Evolutionary conservation across 2,113 vertebrate genomes (phyloP), one percentile per base, ranked within the genome.

Genomic region (Galemys pyrenaicus): DNA sequence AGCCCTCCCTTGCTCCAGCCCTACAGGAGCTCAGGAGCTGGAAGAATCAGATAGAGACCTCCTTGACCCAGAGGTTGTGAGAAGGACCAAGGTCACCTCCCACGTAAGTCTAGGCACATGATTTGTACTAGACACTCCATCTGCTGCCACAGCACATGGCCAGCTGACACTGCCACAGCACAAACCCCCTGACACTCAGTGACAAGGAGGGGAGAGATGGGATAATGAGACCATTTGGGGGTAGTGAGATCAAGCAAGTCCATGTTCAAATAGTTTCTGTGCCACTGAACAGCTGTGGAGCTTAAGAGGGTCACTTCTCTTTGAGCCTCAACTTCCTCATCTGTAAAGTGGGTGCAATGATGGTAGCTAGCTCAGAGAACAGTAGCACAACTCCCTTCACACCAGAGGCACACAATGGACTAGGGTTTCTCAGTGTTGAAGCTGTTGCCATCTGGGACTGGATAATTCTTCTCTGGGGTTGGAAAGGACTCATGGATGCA

Each of bases 131-230:
- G 68, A 91, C 32, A 35, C 35, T 26, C 60, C 80, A 22, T 87
- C 60, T 87, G 74, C 46, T 91, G 64, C 79, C 75, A 89, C 60
- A 71, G 37, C 78, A 6, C 2, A 0, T 1, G 94, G 94, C n/a
- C 91, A 56, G 54, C 46, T 54, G 56, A 0, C n/a, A n/a, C 46
- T 91, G 64, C 79, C 75, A 89, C 60, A 71, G 37, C 78, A 6
- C 2, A 0, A 49, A 0, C 0, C 81, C 81, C 30, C 80, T 16
- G 2, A 7, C 49, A 44, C 26, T 82, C 44, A 39, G 9, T 67
- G 64, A 64, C 17, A 65, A 41, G 44, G 87, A 19, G 11, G 56
- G 35, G 22, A 39, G 32, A 73, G 67, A 54, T 15, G 16, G 0
- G 19, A 9, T 41, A 30, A 35, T 17, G 41, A 74, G n/a, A 44